A percentile compares a stretch with the other conserved stretches of the same genome.
These are phyloP conservation scores for Rhodophaea formosa DNA, from an alignment of 2,888 invertebrate species.

Conservation along the genomic window DNA sequence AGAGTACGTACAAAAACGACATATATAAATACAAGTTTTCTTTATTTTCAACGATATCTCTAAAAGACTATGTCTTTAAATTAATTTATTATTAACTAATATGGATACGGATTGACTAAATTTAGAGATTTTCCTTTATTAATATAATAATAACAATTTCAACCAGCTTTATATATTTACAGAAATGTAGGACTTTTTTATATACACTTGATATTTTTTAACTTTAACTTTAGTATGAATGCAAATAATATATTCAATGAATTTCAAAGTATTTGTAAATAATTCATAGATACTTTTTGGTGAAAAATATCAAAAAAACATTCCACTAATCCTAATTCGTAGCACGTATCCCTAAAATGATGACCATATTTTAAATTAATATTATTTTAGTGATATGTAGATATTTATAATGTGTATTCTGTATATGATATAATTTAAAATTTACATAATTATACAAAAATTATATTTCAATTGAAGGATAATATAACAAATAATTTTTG, in stretches of 20 bases:
- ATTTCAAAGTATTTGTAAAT: too few relatives aligned
- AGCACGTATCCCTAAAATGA: too few relatives aligned
- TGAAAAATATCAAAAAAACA: too few relatives aligned
- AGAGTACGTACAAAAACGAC: not conserved
- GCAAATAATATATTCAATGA: too few relatives aligned
- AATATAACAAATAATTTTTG: not conserved
- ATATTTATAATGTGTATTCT: constrained; percentile 28
- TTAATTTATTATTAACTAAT: constrained; percentile 39
- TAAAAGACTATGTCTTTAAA: constrained; percentile 61
- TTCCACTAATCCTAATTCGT: too few relatives aligned
- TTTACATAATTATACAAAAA: not conserved
- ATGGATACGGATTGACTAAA: constrained; percentile 52
- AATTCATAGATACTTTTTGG: too few relatives aligned
- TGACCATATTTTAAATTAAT: too few relatives aligned
- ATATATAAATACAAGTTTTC: constrained; percentile 38
- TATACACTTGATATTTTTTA: not conserved
- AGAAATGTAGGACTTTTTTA: not conserved
- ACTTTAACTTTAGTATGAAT: too few relatives aligned
- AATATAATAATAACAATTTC: not conserved
- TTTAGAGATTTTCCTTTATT: constrained; percentile 16
- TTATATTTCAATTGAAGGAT: not conserved
- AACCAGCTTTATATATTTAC: constrained; percentile 22
- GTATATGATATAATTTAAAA: not conserved
- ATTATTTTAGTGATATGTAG: constrained; percentile 40
- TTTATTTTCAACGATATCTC: constrained; percentile 50